Conservation (phyloP, 2,797 vertebrate genomes). For the Aldrovandia affinis region DNA sequence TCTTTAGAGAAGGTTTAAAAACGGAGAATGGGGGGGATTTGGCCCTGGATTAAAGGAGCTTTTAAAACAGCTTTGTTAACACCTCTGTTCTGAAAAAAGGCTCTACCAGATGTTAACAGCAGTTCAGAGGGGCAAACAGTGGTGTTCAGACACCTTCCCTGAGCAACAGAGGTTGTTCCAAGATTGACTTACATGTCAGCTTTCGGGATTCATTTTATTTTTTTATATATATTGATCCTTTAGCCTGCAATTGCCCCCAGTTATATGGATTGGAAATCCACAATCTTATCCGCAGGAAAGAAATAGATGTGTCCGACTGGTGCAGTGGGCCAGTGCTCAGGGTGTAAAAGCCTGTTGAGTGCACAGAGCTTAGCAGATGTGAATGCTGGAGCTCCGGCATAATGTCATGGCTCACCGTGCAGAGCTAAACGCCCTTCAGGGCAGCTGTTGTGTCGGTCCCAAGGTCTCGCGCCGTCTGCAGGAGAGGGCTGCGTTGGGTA, state of each 20-base stretch:
- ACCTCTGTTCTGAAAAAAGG: background rate
- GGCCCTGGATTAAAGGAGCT: conserved; percentile 18
- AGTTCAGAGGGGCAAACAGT: background rate
- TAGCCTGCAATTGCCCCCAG: conserved; percentile 27
- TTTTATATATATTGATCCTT: conserved; percentile 35
- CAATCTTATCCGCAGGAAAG: conserved; percentile 49
- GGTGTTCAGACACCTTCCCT: conserved; percentile 14
- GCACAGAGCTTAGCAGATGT: conserved; percentile 65
- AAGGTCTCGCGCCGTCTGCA: conserved; percentile 36
- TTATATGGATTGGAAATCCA: conserved; percentile 36
- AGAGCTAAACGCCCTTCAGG: conserved; percentile 56
- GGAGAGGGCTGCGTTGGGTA: background rate
- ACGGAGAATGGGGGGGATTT: background rate
- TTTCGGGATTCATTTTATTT: conserved; percentile 20
- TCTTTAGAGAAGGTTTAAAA: background rate
- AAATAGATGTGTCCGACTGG: conserved; percentile 44
- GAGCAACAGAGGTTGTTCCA: conserved; percentile 3
- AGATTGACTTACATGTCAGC: conserved; percentile 46
- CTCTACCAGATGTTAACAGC: background rate
- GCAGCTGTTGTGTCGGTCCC: conserved; percentile 50
- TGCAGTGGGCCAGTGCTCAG: conserved; percentile 48
- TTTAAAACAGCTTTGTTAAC: conserved; percentile 31
- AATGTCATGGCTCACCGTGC: conserved; percentile 54
- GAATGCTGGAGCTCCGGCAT: conserved; percentile 54
- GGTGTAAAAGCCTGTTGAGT: conserved; percentile 69